A percentile compares a stretch with the other conserved stretches of the same genome.
Conservation (phyloP, 2,888 invertebrate genomes). For the Caradrina clavipalpis region DNA sequence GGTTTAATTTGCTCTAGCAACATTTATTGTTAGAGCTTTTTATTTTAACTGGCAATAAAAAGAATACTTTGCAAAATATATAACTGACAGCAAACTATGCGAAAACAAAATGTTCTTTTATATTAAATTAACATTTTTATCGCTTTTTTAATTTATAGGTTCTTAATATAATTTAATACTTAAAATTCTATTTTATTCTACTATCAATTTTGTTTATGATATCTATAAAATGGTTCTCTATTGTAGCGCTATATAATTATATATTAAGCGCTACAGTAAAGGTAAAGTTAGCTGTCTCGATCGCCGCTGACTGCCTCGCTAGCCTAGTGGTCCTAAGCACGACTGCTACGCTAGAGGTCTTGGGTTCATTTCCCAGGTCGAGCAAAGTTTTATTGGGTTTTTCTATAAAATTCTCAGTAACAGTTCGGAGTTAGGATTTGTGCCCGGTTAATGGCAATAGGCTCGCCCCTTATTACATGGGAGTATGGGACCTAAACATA, state of each 20-base stretch:
- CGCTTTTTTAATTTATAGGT: conserved; percentile 13
- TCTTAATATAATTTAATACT: not conserved
- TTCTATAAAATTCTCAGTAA: no score
- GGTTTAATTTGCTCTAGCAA: conserved; percentile 39
- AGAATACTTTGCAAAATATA: conserved; percentile 25
- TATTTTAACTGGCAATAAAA: conserved; percentile 49
- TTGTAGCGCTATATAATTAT: no score
- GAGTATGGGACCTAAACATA: no score
- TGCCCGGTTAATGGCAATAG: no score
- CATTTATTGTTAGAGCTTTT: conserved; percentile 33
- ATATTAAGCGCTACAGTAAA: conserved; percentile 31
- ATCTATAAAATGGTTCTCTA: conserved; percentile 7
- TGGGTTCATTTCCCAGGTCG: no score
- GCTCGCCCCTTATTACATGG: no score
- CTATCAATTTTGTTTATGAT: not conserved
- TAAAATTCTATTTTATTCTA: not conserved
- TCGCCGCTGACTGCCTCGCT: no score
- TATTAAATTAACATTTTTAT: conserved; percentile 16
- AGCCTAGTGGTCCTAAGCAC: no score
- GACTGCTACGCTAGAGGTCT: no score
- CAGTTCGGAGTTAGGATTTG: no score
- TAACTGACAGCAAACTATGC: conserved; percentile 27
- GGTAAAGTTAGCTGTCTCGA: no score
- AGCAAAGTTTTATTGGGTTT: no score
- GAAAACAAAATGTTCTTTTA: conserved; percentile 4